A percentile compares a stretch with the other conserved stretches of the same genome.
Conservation (phyloP, 1,140 invertebrate species). For the Pollicipes pollicipes region DNA sequence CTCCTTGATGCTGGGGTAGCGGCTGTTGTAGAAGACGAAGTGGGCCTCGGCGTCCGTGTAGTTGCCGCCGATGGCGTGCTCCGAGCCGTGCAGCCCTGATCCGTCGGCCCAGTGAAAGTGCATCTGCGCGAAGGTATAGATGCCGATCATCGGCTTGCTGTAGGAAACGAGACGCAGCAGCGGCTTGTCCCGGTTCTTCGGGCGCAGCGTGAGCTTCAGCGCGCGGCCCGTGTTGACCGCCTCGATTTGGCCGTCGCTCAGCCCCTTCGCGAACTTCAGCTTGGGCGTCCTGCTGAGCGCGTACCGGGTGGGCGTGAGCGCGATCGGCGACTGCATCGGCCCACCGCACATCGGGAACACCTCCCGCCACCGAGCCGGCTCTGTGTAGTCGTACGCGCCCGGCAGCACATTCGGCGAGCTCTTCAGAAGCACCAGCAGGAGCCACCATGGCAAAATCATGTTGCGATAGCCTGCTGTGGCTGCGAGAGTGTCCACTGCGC, state of each 20-base stretch:
- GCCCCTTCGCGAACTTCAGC: conserved; percentile 21
- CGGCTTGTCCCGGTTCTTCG: background rate
- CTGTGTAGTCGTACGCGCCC: background rate
- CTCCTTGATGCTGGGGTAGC: conserved; percentile 44
- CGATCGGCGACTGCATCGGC: conserved; percentile 21
- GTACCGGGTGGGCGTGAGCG: conserved; percentile 13
- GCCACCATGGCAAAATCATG: background rate
- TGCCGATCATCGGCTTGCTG: conserved; percentile 24
- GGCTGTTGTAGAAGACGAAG: conserved; percentile 56
- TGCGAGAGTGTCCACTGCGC: too few relatives aligned
- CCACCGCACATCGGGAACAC: conserved; percentile 10
- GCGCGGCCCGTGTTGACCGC: conserved; percentile 27
- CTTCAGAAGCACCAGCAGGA: background rate
- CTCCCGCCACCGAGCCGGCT: conserved; percentile 3
- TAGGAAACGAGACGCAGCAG: background rate
- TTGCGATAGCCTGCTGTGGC: background rate
- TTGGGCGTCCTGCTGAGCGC: conserved; percentile 14
- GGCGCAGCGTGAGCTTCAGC: conserved; percentile 16
- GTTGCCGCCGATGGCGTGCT: background rate
- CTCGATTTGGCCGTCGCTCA: conserved; percentile 15
- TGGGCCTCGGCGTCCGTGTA: conserved; percentile 45
- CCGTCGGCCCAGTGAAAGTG: conserved; percentile 53
- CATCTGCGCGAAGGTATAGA: conserved; percentile 43
- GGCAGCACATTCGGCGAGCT: background rate
- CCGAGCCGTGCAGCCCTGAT: conserved; percentile 35